phyloP scores from a whole-genome alignment of 2,888 invertebrate genomes.

The Leptopilina myrica region DNA sequence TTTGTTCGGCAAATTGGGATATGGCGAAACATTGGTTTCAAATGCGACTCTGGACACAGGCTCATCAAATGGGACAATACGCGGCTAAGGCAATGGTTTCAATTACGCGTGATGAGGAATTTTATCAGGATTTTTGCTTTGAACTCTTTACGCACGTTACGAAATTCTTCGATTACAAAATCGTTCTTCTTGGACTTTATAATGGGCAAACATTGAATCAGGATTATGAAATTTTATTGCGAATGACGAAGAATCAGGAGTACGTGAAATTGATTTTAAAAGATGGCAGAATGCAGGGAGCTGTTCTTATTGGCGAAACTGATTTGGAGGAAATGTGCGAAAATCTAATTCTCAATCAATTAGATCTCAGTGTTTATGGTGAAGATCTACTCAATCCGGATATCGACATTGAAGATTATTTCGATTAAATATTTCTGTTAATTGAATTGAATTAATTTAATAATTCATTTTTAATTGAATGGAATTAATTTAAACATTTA shows the following conservation, averaged over 20 bases:
- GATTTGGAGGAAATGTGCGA: constrained; percentile 99
- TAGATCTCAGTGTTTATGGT: constrained; percentile 91
- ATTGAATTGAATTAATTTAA: too few species aligned
- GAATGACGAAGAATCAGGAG: constrained; percentile 88
- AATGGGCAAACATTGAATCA: constrained; percentile 92
- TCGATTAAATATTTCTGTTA: constrained; percentile 84
- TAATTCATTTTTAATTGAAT: too few species aligned
- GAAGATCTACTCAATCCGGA: constrained; percentile 96
- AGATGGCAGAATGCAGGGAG: constrained; percentile 92
- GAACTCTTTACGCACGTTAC: constrained; percentile 99
- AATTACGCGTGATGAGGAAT: constrained; percentile 79
- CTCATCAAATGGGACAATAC: constrained; percentile 97
- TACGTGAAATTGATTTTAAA: constrained; percentile 93
- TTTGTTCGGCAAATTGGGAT: constrained; percentile 90
- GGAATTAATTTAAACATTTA: too few species aligned
- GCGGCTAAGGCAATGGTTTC: constrained; percentile 93
- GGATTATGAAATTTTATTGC: constrained; percentile 89
- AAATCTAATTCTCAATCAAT: constrained; percentile 96
- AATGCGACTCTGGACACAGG: constrained; percentile 98
- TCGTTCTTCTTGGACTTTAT: constrained; percentile 92
- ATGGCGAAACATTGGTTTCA: constrained; percentile 92
- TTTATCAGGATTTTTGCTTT: constrained; percentile 95
- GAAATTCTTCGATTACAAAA: constrained; percentile 94
- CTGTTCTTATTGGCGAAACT: constrained; percentile 96
- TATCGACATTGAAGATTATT: constrained; percentile 99